Evolutionary conservation across 2,888 invertebrate genomes (phyloP), one percentile per base, ranked within the genome.

Genomic region (Tetropium fuscum): DNA sequence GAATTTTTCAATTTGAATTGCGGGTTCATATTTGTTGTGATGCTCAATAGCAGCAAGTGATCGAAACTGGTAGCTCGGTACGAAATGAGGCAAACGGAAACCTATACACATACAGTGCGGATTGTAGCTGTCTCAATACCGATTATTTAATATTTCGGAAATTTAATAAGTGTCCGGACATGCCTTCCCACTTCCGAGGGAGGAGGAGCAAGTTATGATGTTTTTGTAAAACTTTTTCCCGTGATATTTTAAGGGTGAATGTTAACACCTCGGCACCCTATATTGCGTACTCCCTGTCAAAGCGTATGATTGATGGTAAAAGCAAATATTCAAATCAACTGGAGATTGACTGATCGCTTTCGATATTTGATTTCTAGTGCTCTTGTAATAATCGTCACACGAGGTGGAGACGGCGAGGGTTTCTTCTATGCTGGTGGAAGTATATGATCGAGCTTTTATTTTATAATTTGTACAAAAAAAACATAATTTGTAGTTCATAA

Each of bases 271-370:
- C 19, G 40, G 43, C 18, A 48, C 41, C 53, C 32, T 49, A 43
- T 22, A 41, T 41, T 47, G 53, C 40, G 38, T 49, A 16, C 20
- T 22, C n/a, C 41, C 45, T 55, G 64, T 64, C 64, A 63, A 34
- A 56, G 25, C 27, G 38, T 55, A 64, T 72, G 72, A 72, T 69
- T 67, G 72, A 72, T 72, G 69, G 32, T 70, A 66, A 68, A 62
- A 64, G 66, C 57, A 62, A 69, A 72, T 70, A 70, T 72, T 70
- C 69, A 72, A 70, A 72, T 70, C 59, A 62, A 61, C 54, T 48
- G 45, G 30, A 54, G 58, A 66, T 70, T 71, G 69, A 70, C 58
- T 60, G 69, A 71, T 71, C 61, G 61, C 60, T 60, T 62, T 49
- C 60, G 16, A 51, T 63, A 58, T 62, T 54, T 48, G 63, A 57